phyloP scores from a whole-genome alignment of 2,888 invertebrate species.

The Orchestes rusci region DNA sequence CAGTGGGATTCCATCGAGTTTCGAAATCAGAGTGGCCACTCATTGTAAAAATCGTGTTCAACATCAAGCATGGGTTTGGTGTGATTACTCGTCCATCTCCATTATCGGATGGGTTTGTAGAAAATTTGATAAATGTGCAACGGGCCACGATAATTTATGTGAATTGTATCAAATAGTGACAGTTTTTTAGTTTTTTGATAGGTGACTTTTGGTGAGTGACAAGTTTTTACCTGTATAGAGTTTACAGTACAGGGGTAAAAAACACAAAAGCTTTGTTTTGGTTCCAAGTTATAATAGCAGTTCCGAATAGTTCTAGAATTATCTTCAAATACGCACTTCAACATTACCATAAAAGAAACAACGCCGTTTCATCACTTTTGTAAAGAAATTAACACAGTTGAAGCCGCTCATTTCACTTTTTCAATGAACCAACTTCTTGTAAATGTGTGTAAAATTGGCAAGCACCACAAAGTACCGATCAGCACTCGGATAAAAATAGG shows the following conservation, averaged over 20 bases:
- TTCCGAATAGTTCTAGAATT: no score
- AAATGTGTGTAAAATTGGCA: no score
- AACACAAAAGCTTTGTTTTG: no score
- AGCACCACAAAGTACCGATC: no score
- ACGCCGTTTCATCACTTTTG: no score
- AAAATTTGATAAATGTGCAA: slow-evolving; percentile 27
- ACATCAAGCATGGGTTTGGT: not conserved
- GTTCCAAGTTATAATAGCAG: no score
- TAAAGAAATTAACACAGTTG: no score
- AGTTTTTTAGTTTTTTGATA: not conserved
- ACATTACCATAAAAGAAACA: not conserved
- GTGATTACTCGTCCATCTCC: not conserved
- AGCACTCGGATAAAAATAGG: no score
- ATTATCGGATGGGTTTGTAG: slow-evolving; percentile 10
- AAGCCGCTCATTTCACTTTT: no score
- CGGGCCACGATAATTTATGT: slow-evolving; percentile 30
- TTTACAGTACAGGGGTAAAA: no score
- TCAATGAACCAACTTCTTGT: no score
- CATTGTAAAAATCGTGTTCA: slow-evolving; percentile 31
- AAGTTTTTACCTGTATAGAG: no score
- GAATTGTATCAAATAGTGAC: not conserved
- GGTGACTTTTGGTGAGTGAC: not conserved
- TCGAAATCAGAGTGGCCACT: slow-evolving; percentile 34
- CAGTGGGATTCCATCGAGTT: slow-evolving; percentile 39
- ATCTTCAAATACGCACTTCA: not conserved